Evolutionary conservation across 2,888 invertebrate species (phyloP).

Genomic region (Agrotis exclamationis): DNA sequence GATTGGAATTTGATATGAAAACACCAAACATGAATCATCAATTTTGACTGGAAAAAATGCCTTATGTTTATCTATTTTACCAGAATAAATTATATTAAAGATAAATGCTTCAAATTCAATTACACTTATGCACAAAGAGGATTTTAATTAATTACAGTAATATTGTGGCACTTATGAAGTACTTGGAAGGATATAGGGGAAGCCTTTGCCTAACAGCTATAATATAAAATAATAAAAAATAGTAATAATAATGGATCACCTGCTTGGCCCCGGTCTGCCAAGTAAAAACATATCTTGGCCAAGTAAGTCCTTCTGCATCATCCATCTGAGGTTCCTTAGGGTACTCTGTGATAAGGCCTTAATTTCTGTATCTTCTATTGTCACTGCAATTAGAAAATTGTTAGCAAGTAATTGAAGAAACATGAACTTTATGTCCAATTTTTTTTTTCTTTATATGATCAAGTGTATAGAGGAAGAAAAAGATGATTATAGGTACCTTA

Average conservation of each 20-base stretch:
- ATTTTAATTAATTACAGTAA: too few species aligned
- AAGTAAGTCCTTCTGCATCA: constrained; percentile 98
- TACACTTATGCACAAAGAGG: too few species aligned
- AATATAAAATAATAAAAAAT: background rate
- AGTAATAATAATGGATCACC: constrained; percentile 66
- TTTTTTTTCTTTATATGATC: background rate
- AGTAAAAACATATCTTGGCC: constrained; percentile 99
- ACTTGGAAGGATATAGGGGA: too few species aligned
- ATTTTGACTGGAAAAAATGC: too few species aligned
- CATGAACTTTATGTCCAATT: background rate
- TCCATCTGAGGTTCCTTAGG: constrained; percentile 97
- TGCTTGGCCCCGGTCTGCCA: constrained; percentile 96
- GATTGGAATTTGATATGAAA: constrained; percentile 4
- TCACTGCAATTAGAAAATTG: constrained; percentile 74
- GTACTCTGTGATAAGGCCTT: constrained; percentile 93
- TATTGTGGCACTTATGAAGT: too few species aligned
- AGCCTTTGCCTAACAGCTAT: too few species aligned
- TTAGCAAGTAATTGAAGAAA: background rate
- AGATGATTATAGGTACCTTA: too few species aligned
- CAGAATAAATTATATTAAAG: too few species aligned
- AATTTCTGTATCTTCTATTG: constrained; percentile 88
- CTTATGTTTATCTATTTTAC: too few species aligned
- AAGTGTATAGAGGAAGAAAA: too few species aligned
- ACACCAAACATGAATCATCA: background rate
- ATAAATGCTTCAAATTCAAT: too few species aligned